These are phyloP conservation scores for Crotophaga sulcirostris DNA, from an alignment of 2,113 vertebrate genomes.

Conservation along the genomic window DNA sequence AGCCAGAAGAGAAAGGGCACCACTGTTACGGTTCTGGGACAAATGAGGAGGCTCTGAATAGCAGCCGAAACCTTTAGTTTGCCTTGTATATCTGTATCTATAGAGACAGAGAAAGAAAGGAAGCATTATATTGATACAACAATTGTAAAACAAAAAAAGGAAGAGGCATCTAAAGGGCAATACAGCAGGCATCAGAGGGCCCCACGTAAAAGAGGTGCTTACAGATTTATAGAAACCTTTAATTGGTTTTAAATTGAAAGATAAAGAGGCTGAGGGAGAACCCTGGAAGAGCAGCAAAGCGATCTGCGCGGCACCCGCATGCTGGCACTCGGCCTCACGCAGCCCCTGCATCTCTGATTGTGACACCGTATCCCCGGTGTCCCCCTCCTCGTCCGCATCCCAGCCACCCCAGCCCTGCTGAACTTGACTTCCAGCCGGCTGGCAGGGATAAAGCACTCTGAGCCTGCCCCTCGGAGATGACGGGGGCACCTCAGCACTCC, in stretches of 20 bases:
- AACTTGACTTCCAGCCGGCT: too few species aligned
- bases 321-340: not conserved
- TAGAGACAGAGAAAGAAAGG: constrained; percentile 83
- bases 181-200: constrained; percentile 73
- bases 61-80: constrained; percentile 69
- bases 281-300: constrained; percentile 22
- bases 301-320: not conserved
- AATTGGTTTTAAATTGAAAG: constrained; percentile 80
- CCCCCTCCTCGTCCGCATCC: too few species aligned
- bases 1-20: constrained; percentile 78
- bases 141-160: constrained; percentile 80
- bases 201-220: constrained; percentile 65
- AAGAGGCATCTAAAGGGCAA: constrained; percentile 81
- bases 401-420: too few species aligned
- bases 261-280: constrained; percentile 63
- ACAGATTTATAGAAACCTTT: constrained; percentile 78
- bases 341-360: not conserved
- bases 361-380: too few species aligned
- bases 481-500: too few species aligned
- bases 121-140: constrained; percentile 82
- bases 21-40: constrained; percentile 78
- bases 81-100: constrained; percentile 83
- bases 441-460: too few species aligned
- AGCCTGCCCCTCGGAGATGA: too few species aligned
- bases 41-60: constrained; percentile 82